Conservation (phyloP, 2,797 vertebrate genomes). For the Garrulus glandarius region DNA sequence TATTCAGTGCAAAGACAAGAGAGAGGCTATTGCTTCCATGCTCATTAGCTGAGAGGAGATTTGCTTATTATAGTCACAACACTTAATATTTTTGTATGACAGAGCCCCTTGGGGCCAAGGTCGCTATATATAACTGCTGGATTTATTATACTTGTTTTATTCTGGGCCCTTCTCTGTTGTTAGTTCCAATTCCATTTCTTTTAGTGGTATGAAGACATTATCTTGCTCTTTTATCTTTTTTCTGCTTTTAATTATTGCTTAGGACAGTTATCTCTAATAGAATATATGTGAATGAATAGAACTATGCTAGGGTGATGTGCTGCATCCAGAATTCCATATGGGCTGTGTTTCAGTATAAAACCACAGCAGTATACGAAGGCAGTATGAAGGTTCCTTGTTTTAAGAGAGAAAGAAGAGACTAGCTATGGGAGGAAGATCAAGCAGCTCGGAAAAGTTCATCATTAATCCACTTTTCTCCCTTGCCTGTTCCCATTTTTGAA, state of each 20-base stretch:
- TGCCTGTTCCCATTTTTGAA: not conserved
- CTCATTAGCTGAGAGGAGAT: not conserved
- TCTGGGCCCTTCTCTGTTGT: not conserved
- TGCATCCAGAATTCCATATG: not conserved
- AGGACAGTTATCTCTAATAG: not conserved
- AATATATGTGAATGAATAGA: not conserved
- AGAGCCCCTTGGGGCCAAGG: not conserved
- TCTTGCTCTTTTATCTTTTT: not conserved
- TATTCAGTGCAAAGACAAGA: not conserved
- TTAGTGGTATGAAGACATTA: not conserved
- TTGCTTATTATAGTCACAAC: not conserved
- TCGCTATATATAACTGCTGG: not conserved
- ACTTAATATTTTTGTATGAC: not conserved
- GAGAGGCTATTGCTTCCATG: not conserved
- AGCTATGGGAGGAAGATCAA: not conserved
- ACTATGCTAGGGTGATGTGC: not conserved
- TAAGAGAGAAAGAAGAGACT: not conserved
- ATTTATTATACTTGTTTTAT: not conserved
- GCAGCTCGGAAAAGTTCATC: not conserved
- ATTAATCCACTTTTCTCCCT: not conserved
- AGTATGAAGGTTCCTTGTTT: not conserved
- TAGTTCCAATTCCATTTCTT: not conserved
- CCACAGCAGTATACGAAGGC: not conserved
- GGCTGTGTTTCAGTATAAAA: not conserved
- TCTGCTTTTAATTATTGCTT: not conserved